Base-by-base conservation (phyloP, 2,888 invertebrate species). In the Mongoloraphidia duomilia region DNA sequence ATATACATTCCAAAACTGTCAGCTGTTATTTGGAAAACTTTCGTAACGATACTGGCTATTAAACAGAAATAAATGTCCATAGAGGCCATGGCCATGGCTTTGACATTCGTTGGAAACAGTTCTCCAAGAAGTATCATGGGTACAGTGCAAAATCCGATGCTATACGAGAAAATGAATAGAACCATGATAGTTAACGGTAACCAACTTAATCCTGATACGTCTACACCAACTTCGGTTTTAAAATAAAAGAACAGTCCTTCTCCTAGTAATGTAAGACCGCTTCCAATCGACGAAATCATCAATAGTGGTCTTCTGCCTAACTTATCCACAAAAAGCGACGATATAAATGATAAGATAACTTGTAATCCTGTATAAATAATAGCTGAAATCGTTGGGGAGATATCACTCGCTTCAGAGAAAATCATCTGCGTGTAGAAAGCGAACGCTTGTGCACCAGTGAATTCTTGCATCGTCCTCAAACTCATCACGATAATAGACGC, bases 401-500 rank as follows among this genome's bases (percentile, higher is more conserved):
- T 54, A 50, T 65, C 66, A 10, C 63, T 62, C 0, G 65, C 58
- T 41, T 69, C 67, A 11, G 68, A 56, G 33, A 73, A 65, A 9
- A 73, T 64, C 0, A 69, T 68, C 53, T 80, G 76, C 2, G 77
- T 74, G 58, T 79, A 79, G 8, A 79, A 75, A 0, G 77, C 73
- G 2, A 80, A 72, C 0, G 78, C 78, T 34, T 77, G 77, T 46
- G 77, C 75, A 2, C 80, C 80, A 55, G 76, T 76, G 33, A 80
- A 58, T 52, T 67, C 66, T 50, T 77, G 76, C 17, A 75, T 66
- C 5, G 71, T 61, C 61, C 74, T 68, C 9, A 84, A 65, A 10
- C 76, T 74, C 26, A 80, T 63, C 34, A 76, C 73, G 47, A 84
- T 75, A 56, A 75, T 68, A 56, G 82, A 65, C 1, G 82, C 83